Percentiles rank a stretch among this genome's conserved stretches.
These are phyloP conservation scores for Formicarius rufipectus DNA, from an alignment of 2,113 vertebrate genomes.

Conservation along the genomic window DNA sequence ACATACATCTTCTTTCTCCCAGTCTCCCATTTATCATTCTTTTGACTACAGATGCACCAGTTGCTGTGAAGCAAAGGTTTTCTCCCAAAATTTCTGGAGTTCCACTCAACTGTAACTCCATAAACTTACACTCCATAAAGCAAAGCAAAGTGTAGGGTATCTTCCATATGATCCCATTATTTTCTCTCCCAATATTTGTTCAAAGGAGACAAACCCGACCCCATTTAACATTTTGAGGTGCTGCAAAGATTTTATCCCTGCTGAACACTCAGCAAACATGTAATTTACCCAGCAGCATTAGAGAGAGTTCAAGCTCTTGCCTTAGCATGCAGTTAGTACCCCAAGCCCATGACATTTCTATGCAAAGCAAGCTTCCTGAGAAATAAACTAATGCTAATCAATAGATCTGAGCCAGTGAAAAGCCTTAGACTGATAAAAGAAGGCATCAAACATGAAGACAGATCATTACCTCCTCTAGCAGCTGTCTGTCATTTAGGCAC, in stretches of 20 bases:
- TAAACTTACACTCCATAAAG: background rate
- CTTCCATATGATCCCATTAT: background rate
- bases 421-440: slow-evolving; percentile 60
- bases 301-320: slow-evolving; percentile 61
- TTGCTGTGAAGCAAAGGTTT: background rate
- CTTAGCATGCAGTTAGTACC: slow-evolving; percentile 32
- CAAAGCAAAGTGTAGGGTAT: background rate
- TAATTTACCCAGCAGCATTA: slow-evolving; percentile 71
- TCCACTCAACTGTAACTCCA: background rate
- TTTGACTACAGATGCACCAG: background rate
- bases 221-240: slow-evolving; percentile 9
- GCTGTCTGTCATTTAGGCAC: slow-evolving; percentile 56
- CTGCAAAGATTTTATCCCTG: slow-evolving; percentile 46
- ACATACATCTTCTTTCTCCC: background rate
- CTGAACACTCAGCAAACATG: slow-evolving; percentile 62
- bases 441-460: slow-evolving; percentile 61
- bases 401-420: slow-evolving; percentile 70
- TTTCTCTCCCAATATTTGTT: slow-evolving; percentile 7
- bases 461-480: slow-evolving; percentile 63
- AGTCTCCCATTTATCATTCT: background rate
- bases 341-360: slow-evolving; percentile 41
- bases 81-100: background rate
- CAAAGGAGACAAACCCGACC: slow-evolving; percentile 30
- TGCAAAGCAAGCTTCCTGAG: slow-evolving; percentile 58
- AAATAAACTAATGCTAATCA: slow-evolving; percentile 63